Base-by-base conservation (phyloP, 2,113 vertebrate species). In the Clarias gariepinus region DNA sequence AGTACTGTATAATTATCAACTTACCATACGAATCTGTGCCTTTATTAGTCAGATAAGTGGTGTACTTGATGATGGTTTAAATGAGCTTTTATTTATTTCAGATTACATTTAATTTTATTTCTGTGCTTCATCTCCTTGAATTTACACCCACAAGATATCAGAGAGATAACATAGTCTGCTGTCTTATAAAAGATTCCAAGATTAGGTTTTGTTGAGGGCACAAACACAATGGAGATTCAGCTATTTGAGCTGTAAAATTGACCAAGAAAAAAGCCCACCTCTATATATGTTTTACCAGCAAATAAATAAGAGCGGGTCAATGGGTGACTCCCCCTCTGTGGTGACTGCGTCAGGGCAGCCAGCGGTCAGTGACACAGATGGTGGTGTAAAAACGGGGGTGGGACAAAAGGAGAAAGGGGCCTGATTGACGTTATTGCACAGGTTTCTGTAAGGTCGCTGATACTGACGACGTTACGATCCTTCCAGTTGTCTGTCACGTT, bases 311-410 rank as follows among this genome's bases (percentile, higher is more conserved):
- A 41, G 30, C 2, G 30, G 3, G 61, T 61, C 18, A 60, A 18
- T 41, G 12, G 4, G 57, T 81, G 78, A 61, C 30, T 61, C 78
- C 78, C 78, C 74, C 74, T 53, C 57, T 11, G 25, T 58, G 57
- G 30, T 80, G 78, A 80, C 60, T 60, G 78, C 30, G 11, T 80
- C 57, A 80, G 78, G 78, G 78, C 55, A 61, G 28, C 57, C 78
- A 81, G 57, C 78, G 78, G 78, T 60, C 78, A 81, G 30, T 41
- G 58, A 81, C 78, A 81, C 78, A 81, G 78, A 81, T 81, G 78
- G 78, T 81, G 57, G 36, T 61, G 61, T 81, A 23, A 36, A 61
- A 61, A 7, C 5, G 57, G 57, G 78, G 30, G 57, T 33, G 53
- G 28, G 55, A 11, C 1, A 13, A 12, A 19, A 36, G 30, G 28